A percentile compares a stretch with the other conserved stretches of the same genome.
Conservation (phyloP, 1,140 invertebrate species). For the Anagrus nilaparvatae region DNA sequence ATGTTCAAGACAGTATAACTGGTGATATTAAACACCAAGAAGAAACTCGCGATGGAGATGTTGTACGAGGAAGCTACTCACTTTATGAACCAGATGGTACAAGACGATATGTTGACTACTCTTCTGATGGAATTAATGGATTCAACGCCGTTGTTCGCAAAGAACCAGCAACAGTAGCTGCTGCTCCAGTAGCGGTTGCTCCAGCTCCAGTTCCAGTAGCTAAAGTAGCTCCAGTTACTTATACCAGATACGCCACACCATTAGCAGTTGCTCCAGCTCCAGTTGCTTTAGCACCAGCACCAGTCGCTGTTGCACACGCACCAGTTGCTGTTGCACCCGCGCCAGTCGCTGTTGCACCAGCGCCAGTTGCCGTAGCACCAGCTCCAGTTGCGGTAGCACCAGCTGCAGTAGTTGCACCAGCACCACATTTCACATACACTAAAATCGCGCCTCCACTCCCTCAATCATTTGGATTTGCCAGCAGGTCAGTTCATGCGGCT, state of each 20-base stretch:
- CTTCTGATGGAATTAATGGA: conserved; percentile 43
- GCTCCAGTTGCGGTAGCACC: conserved; percentile 22
- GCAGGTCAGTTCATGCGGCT: no score
- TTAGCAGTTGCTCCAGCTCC: no score
- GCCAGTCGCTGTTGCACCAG: conserved; percentile 49
- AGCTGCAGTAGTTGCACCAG: no score
- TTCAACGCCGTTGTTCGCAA: conserved; percentile 49
- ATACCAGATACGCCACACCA: conserved; percentile 10
- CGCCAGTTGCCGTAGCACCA: conserved; percentile 36
- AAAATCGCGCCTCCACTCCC: no score
- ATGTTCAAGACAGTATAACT: conserved; percentile 43
- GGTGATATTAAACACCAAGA: conserved; percentile 45
- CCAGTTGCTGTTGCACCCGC: conserved; percentile 44
- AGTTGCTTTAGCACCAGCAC: no score
- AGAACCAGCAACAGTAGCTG: conserved; percentile 34
- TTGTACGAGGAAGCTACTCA: conserved; percentile 46
- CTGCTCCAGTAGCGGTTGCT: not conserved
- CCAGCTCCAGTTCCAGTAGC: conserved; percentile 6
- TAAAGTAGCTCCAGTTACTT: conserved; percentile 6
- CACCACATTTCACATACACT: no score
- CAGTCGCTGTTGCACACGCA: conserved; percentile 32
- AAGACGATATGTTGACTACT: conserved; percentile 45
- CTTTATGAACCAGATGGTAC: conserved; percentile 47
- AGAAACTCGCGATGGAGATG: conserved; percentile 44
- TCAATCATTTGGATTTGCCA: no score